Conservation (phyloP, 2,888 invertebrate species). For the Punctoribates punctum region DNA sequence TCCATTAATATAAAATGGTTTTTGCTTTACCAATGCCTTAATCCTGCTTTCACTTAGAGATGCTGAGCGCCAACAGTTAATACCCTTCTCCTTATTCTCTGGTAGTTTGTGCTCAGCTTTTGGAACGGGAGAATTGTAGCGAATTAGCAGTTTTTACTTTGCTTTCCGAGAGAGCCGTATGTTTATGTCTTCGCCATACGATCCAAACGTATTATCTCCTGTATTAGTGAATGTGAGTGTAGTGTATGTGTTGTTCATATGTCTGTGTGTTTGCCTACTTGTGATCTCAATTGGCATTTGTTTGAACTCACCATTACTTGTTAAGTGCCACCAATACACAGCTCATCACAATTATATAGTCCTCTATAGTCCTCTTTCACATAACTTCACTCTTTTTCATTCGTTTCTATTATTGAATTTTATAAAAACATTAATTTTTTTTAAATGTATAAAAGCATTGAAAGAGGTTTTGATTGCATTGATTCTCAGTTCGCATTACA, state of each 20-base stretch:
- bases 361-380: not conserved
- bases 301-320: conserved; percentile 37
- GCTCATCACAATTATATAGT: conserved; percentile 27
- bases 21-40: conserved; percentile 36
- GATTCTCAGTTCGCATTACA: conserved; percentile 14
- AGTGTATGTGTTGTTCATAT: conserved; percentile 15
- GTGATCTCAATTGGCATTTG: conserved; percentile 39
- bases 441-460: not conserved
- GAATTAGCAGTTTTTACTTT: conserved; percentile 38
- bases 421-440: not conserved
- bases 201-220: conserved; percentile 17
- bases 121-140: conserved; percentile 26
- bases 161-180: conserved; percentile 7
- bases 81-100: conserved; percentile 37
- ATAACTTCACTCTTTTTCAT: not conserved
- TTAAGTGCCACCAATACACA: conserved; percentile 34
- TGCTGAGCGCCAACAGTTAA: conserved; percentile 36
- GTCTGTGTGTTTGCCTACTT: conserved; percentile 30
- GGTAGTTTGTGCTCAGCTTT: conserved; percentile 26
- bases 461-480: not conserved
- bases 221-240: conserved; percentile 33
- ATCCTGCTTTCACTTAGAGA: conserved; percentile 37
- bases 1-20: conserved; percentile 39
- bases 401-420: not conserved
- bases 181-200: conserved; percentile 34